Conservation (phyloP, 2,888 invertebrate genomes). For the Antheraea assamensis region DNA sequence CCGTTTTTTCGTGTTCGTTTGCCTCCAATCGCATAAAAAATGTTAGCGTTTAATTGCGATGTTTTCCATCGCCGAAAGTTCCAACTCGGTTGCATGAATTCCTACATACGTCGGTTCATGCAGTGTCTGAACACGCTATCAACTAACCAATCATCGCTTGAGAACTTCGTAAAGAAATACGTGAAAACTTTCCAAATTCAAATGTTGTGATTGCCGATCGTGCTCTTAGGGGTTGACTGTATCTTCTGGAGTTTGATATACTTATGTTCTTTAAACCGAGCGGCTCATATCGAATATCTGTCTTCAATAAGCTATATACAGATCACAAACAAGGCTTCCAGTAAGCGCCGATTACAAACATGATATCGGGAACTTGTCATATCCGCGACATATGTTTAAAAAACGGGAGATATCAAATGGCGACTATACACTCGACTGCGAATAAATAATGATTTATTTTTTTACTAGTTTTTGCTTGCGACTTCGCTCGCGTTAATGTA, state of each 20-base stretch:
- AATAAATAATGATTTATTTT: constrained; percentile 1
- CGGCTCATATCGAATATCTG: constrained; percentile 51
- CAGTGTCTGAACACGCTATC: too few relatives aligned
- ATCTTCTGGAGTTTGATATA: neutral
- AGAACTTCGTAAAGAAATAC: too few relatives aligned
- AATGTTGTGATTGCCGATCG: too few relatives aligned
- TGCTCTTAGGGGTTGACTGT: neutral
- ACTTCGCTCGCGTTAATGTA: too few relatives aligned
- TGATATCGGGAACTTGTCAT: constrained; percentile 79
- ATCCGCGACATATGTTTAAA: constrained; percentile 75
- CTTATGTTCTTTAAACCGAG: constrained; percentile 26
- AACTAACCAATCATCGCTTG: too few relatives aligned
- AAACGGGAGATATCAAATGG: constrained; percentile 49
- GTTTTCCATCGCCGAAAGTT: too few relatives aligned
- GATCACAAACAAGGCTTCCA: constrained; percentile 58
- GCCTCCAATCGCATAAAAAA: too few relatives aligned
- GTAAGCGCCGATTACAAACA: constrained; percentile 69
- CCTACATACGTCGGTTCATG: too few relatives aligned
- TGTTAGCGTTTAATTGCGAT: too few relatives aligned
- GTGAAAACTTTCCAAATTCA: too few relatives aligned
- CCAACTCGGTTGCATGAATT: too few relatives aligned
- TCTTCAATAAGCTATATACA: constrained; percentile 46
- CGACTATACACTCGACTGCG: constrained; percentile 33
- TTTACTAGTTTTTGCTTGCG: neutral
- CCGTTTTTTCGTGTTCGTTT: too few relatives aligned